Evolutionary conservation across 1,140 invertebrate genomes (phyloP), one percentile per base, ranked within the genome.

Genomic region (Neodiprion pinetum): DNA sequence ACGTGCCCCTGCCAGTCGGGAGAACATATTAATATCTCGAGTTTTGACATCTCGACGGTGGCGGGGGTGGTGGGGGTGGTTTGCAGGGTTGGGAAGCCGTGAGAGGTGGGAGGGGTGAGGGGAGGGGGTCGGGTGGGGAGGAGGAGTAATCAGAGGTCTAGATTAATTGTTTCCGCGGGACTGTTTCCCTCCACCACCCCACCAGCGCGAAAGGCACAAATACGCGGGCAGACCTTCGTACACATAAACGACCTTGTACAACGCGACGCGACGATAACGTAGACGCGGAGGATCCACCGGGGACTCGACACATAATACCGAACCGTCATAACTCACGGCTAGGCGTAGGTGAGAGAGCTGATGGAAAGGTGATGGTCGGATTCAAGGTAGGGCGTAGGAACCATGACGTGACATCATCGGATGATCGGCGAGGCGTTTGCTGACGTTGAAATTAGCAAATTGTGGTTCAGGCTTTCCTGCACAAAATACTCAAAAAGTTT

Each of bases 21-120:
- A 82, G 83, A 88, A 87, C 83, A 88, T 87, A 88, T 88, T 88
- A 87, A 87, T 88, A 88, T 85, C 86, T 85, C 72, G 84, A 88
- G 86, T 88, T 88, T 87, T 87, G 87, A 87, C 86, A 77, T 86
- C 81, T 86, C 77, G 53, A 76, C 70, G 76, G 75, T 76, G 76
- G 69, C 48, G 68, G 67, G 69, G 66, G 67, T 21, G 67, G 14
- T n/a, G 70, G 47, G 70, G 72, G 50, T 68, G 65, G 21, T 47
- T 71, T 72, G 75, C 67, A 78, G 75, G 53, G 71, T 75, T 75
- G 77, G 74, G 75, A 74, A 75, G 73, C 71, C 67, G 74, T 72
- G 75, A 66, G 74, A 48, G 74, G 72, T 74, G 73, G 72, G 75
- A 71, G 49, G 50, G 68, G 8, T 0, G 48, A 14, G 48, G 66